Conservation (phyloP, 2,113 vertebrate species). For the Haplochromis burtoni region DNA sequence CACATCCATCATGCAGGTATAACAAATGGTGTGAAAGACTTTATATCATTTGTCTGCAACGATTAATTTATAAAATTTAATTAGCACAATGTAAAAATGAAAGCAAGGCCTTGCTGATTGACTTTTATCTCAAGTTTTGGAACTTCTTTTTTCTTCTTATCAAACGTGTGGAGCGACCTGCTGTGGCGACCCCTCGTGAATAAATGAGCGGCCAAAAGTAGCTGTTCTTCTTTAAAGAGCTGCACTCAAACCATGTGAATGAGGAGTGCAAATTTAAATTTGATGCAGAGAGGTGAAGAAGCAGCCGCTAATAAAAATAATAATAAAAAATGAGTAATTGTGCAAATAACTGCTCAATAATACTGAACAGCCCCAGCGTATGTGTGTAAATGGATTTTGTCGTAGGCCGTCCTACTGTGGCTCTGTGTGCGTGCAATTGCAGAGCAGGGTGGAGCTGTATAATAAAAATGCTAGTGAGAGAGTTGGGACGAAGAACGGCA, state of each 20-base stretch:
- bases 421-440: background rate
- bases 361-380: background rate
- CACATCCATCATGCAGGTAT: background rate
- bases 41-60: background rate
- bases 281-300: background rate
- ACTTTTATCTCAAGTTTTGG: background rate
- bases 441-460: slow-evolving; percentile 8
- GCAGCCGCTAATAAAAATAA: background rate
- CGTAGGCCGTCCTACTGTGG: background rate
- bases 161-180: background rate
- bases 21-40: background rate
- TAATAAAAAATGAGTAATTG: background rate
- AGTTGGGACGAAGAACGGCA: background rate
- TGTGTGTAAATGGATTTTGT: background rate
- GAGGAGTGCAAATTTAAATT: background rate
- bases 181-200: background rate
- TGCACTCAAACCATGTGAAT: background rate
- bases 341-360: background rate
- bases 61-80: background rate
- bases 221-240: background rate
- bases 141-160: background rate
- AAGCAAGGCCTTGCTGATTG: background rate
- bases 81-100: background rate
- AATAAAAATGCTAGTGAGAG: background rate
- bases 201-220: background rate